Evolutionary conservation across 1,140 invertebrate genomes (phyloP).

Genomic region (Drosophila azteca): DNA sequence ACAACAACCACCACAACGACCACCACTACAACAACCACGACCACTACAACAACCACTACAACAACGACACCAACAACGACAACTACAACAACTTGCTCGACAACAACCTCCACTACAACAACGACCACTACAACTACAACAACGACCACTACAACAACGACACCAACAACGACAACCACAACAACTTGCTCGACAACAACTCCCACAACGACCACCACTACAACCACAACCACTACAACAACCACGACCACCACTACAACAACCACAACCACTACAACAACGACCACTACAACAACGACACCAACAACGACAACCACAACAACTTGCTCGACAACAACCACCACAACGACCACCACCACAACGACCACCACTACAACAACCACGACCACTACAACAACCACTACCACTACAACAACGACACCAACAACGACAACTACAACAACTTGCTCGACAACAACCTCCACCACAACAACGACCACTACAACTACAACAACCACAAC

Average conservation of each 20-base stretch:
- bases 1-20: constrained; percentile 16
- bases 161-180: constrained; percentile 6
- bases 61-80: constrained; percentile 18
- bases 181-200: neutral
- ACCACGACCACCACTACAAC: constrained; percentile 1
- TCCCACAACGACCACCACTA: neutral
- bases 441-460: neutral
- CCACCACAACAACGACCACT: constrained; percentile 18
- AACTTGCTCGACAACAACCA: constrained; percentile 1
- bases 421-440: neutral
- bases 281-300: constrained; percentile 12
- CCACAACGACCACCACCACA: neutral
- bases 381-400: constrained; percentile 7
- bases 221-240: neutral
- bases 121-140: neutral
- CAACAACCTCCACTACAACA: neutral
- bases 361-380: constrained; percentile 15
- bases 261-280: constrained; percentile 8
- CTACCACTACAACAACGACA: constrained; percentile 7
- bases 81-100: constrained; percentile 5
- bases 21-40: constrained; percentile 1
- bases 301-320: constrained; percentile 23
- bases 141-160: constrained; percentile 4
- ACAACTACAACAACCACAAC: constrained; percentile 1
- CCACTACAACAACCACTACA: neutral